These are phyloP conservation scores for Astatotilapia flaviijosephi DNA, from an alignment of 2,113 vertebrate genomes.

Conservation along the genomic window DNA sequence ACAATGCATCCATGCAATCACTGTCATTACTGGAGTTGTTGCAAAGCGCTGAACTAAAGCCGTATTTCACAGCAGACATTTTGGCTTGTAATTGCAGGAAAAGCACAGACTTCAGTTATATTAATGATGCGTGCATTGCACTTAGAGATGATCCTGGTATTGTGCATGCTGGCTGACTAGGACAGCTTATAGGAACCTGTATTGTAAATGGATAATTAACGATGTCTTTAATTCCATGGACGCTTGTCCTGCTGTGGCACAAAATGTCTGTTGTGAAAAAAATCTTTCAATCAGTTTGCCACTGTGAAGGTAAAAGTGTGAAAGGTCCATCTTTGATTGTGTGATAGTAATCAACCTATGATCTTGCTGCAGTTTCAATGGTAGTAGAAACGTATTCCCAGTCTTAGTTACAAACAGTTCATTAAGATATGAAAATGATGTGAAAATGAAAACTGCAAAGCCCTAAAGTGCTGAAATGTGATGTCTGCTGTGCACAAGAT, in stretches of 20 bases:
- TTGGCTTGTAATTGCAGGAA: not conserved
- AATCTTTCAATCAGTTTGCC: not conserved
- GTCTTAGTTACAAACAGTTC: not conserved
- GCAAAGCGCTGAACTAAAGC: not conserved
- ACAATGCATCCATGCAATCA: not conserved
- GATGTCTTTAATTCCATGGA: not conserved
- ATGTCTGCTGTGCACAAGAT: not conserved
- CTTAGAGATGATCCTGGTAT: not conserved
- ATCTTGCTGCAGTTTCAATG: not conserved
- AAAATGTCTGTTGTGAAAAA: not conserved
- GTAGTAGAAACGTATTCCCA: not conserved
- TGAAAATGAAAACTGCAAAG: not conserved
- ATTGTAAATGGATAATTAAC: not conserved
- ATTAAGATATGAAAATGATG: not conserved
- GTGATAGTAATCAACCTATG: not conserved
- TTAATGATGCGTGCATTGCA: not conserved
- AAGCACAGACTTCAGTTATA: not conserved
- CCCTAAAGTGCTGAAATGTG: not conserved
- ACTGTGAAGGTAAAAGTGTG: not conserved
- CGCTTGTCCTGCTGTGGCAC: not conserved
- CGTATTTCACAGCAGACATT: not conserved
- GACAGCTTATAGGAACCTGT: not conserved
- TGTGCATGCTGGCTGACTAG: not conserved
- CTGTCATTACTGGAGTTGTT: not conserved
- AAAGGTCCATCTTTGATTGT: not conserved